Base-by-base conservation (phyloP, 2,888 invertebrate species). In the Eurytoma californica region DNA sequence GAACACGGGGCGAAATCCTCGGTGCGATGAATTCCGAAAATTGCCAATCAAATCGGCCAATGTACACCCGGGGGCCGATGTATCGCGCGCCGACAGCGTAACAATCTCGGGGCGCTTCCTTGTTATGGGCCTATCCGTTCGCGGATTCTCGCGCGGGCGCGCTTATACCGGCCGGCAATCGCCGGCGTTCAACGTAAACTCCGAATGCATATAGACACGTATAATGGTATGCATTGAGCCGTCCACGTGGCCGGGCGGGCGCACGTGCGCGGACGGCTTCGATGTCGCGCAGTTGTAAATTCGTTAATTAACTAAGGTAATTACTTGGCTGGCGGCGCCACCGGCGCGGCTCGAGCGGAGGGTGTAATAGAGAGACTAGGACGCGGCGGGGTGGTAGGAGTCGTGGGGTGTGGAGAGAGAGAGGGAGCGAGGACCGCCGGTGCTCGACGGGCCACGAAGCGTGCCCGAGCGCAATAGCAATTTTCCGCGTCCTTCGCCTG, bases 231-330 rank as follows among this genome's bases (percentile, higher is more conserved):
- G 39, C 69, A 69, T 55, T 57, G 68, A 55, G 20, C 53, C 61
- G 39, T 63, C 55, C 69, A 58, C 47, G 60, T 68, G 68, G 30
- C 61, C 9, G 9, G 39, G 24, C 60, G 28, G 49, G 14, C 14
- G 30, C 66, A 61, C 51, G 61, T 24, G 72, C 28, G 60, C 61
- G 53, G 53, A 53, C 39, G 39, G 53, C 53, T 53, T 39, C 39
- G 63, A 57, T 60, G 63, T 24, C 61, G 58, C 81, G 84, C 84
- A 85, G 84, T 87, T 87, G 89, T 88, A 88, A 88, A 88, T 88
- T 88, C 85, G 89, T 88, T 89, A 89, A 89, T 89, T 88, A 87
- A 88, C 86, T 86, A 84, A 86, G 87, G 86, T 87, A 88, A 89
- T 89, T 88, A 88, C 87, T 85, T 84, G 68, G 57, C 63, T 7